Conservation (phyloP, 2,797 vertebrate species). For the Synaphobranchus kaupii region DNA sequence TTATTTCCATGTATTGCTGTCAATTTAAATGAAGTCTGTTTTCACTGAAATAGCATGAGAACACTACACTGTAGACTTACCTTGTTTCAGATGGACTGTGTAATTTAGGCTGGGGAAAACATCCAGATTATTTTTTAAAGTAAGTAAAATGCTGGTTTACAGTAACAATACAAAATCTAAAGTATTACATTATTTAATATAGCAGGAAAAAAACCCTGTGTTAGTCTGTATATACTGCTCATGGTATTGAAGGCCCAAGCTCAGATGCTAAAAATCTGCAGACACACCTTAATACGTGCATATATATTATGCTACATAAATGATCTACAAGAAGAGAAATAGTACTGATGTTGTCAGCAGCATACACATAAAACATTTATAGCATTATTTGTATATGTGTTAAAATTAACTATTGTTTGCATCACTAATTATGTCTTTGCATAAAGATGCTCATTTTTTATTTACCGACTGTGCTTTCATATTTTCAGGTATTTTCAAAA, state of each 20-base stretch:
- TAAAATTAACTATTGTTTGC: slow-evolving; percentile 6
- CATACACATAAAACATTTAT: slow-evolving; percentile 8
- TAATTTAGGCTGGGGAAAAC: background rate
- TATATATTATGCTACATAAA: background rate
- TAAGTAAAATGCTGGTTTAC: background rate
- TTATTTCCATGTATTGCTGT: background rate
- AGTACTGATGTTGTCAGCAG: background rate
- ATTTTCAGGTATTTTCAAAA: background rate
- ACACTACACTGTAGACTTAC: background rate
- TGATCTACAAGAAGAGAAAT: background rate
- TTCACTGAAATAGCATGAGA: background rate
- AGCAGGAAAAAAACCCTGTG: background rate
- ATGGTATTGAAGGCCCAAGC: background rate
- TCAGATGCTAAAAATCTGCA: background rate
- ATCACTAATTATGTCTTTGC: background rate
- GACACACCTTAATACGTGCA: background rate
- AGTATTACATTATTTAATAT: background rate
- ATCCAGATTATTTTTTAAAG: background rate
- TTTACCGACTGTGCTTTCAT: slow-evolving; percentile 12
- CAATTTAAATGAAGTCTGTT: background rate
- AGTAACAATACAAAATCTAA: too few relatives aligned
- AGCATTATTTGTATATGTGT: slow-evolving; percentile 12
- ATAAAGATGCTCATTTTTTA: background rate
- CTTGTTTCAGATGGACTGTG: background rate
- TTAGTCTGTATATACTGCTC: background rate